Percentiles rank a stretch among this genome's conserved stretches.
Evolutionary conservation across 2,113 vertebrate species (phyloP).

Genomic region (Penelope pileata): DNA sequence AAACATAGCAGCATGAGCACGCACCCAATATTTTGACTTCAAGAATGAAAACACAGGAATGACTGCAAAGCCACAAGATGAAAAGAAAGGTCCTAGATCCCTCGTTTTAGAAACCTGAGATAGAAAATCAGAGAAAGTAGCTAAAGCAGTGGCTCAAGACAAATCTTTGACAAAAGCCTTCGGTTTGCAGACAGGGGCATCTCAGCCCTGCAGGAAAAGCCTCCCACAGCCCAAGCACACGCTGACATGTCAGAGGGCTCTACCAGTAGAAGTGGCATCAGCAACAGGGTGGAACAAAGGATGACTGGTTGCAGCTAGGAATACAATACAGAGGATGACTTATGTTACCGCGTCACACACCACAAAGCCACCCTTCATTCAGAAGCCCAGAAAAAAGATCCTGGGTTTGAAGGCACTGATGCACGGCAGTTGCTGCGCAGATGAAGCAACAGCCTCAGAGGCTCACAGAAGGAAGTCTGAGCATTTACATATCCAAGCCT

Average conservation of each 20-base stretch:
- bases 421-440: not conserved
- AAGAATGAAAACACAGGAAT: not conserved
- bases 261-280: not conserved
- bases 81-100: not conserved
- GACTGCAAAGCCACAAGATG: not conserved
- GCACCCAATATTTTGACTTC: fast-evolving
- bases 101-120: not conserved
- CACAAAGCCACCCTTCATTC: not conserved
- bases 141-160: not conserved
- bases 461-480: fast-evolving
- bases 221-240: not conserved
- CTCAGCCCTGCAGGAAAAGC: not conserved
- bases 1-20: not conserved
- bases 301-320: not conserved
- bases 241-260: fast-evolving
- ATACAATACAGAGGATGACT: not conserved
- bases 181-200: not conserved
- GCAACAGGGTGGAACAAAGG: not conserved
- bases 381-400: not conserved
- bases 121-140: not conserved
- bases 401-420: not conserved
- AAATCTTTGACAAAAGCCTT: not conserved
- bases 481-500: not conserved
- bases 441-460: not conserved
- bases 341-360: not conserved